Conservation (phyloP, 2,797 vertebrate genomes). For the Paramormyrops hopkinsi region DNA sequence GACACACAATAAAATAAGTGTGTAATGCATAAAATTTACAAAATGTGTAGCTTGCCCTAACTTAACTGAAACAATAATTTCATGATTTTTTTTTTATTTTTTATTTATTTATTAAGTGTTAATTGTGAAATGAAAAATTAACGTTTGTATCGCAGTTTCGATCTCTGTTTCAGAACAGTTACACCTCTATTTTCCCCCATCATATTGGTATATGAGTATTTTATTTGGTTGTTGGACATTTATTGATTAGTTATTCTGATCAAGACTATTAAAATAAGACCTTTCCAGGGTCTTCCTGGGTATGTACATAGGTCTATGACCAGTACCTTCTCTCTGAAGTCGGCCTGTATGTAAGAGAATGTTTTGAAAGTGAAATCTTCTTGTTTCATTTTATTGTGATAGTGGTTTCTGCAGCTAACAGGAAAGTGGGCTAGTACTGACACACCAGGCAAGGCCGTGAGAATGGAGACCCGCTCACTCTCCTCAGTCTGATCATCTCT, state of each 20-base stretch:
- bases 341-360: not conserved
- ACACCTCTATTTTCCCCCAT: not conserved
- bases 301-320: not conserved
- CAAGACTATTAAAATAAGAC: not conserved
- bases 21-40: not conserved
- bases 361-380: not conserved
- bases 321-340: not conserved
- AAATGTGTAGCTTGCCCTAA: not conserved
- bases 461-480: not conserved
- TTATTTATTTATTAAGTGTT: not conserved
- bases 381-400: not conserved
- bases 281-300: not conserved
- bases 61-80: not conserved
- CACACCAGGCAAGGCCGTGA: not conserved
- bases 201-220: not conserved
- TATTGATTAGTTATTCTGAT: not conserved
- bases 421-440: not conserved
- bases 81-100: not conserved
- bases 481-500: not conserved
- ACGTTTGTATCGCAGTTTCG: not conserved
- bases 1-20: not conserved
- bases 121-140: not conserved
- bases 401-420: not conserved
- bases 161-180: not conserved
- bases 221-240: not conserved